Evolutionary conservation across 2,888 invertebrate species (phyloP), one percentile per base, ranked within the genome.

Genomic region (Cristatella mucedo): DNA sequence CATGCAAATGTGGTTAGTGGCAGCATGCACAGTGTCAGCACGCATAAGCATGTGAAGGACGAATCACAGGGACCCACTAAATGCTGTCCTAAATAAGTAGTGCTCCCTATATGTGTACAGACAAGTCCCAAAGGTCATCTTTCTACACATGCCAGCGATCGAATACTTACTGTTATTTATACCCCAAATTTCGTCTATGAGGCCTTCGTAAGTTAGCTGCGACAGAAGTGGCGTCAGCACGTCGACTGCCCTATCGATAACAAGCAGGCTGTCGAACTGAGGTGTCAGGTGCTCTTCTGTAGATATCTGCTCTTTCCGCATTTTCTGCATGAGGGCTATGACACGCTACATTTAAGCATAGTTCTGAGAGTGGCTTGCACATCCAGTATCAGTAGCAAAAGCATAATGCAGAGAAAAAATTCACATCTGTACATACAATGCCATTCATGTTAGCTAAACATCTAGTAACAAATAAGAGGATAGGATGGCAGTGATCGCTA

Each of bases 161-260:
- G n/a, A n/a, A 26, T 26, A 45, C 61, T 50, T 49, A 65, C 64
- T 64, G 46, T 63, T 63, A 50, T 78, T 78, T 43, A 93, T 83
- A 24, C 82, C 81, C 67, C 80, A 93, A 42, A 87, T 74, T 65
- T 95, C 93, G 68, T 97, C 97, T 47, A 97, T 83, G 5, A 97
- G 73, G 2, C 95, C 97, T 66, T 93, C 93, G 55, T 95, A 97
- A 0, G 95, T 95, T 24, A 93, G 74, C 58, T 95, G 97, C 0
- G 89, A 89, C 1, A 84, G 78, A 53, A 97, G 71, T 1, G 89
- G 84, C 33, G 87, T 83, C 34, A 95, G 74, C 40, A 89, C 74
- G 71, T 99, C 97, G 2, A 89, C 74, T 31, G 79, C 77, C 20
- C 97, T 73, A 66, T 99, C 97, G 1, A 97, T 68, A 33, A 97